Conservation (phyloP, 2,113 vertebrate genomes). For the Limanda limanda region DNA sequence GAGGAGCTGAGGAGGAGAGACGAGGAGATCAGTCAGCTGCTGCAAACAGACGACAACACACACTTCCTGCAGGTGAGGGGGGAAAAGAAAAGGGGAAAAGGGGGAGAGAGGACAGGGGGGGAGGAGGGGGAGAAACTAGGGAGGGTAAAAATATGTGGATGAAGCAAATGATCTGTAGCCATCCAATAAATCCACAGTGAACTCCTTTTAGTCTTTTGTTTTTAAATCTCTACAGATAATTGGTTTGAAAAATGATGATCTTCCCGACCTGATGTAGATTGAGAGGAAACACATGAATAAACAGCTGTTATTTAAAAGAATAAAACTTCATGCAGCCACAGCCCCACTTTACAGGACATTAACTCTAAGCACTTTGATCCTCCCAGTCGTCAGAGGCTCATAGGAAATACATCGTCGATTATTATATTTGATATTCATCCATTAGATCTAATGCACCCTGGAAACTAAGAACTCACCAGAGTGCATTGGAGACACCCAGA, state of each 20-base stretch:
- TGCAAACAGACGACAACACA: conserved; percentile 60
- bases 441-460: conserved; percentile 34
- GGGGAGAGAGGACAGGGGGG: neutral
- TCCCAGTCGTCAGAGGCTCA: neutral
- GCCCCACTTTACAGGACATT: neutral
- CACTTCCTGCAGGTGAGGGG: conserved; percentile 70
- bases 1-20: conserved; percentile 73
- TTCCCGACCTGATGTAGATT: neutral
- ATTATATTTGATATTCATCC: conserved; percentile 2
- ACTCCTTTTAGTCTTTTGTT: no score
- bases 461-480: neutral
- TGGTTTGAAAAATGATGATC: neutral
- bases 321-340: no score
- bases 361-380: neutral
- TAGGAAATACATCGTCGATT: neutral
- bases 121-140: neutral
- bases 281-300: neutral
- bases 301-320: no score
- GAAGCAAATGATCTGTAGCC: neutral
- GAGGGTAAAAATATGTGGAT: neutral
- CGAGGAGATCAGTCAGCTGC: conserved; percentile 64
- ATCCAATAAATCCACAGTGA: neutral
- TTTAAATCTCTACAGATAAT: no score
- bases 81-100: neutral
- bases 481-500: conserved; percentile 4